Base-by-base conservation (phyloP, 2,113 vertebrate genomes). In the Gorsachius goisagi region DNA sequence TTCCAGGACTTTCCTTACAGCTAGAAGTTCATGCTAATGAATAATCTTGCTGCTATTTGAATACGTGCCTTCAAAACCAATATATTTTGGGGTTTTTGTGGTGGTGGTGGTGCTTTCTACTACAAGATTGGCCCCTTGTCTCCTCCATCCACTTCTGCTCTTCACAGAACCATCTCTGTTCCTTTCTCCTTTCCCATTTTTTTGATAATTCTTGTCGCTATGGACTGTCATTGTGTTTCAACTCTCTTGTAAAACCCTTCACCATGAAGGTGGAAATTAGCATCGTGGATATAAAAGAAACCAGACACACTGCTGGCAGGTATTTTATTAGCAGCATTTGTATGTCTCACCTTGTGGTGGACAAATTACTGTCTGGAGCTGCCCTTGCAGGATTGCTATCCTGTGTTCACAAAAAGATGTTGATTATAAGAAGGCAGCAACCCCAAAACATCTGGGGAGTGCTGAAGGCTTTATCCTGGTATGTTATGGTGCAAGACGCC, bases 401-500 rank as follows among this genome's bases (percentile, higher is more conserved):
- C 50, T 2, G 1, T 6, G 4, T 15, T 45, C 20, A 45, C 30
- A 68, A n/a, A 66, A 91, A 47, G 39, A 6, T 1, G 23, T 24
- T 50, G 26, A 23, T 50, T 62, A 41, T 20, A 39, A 52, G 49
- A 64, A 76, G 50, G 37, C 44, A 59, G 49, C 14, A 45, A n/a
- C 26, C 26, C 37, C 72, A 44, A 68, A 73, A 30, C 39, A 64
- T 19, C 20, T 39, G 44, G 14, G 24, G 18, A 35, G 8, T 13
- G 26, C n/a, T 41, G 75, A 66, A 59, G 27, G 47, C 37, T 85
- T 72, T 33, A 62, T 67, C 47, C 52, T 60, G 8, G 27, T 39
- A 35, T 2, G 1, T n/a, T 39, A 9, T 0, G 0, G n/a, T 56
- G 45, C 22, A n/a, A n/a, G 33, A 39, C 59, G 44, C 39, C 3